Conservation (phyloP, 2,113 vertebrate species). For the Actenoides hombroni region DNA sequence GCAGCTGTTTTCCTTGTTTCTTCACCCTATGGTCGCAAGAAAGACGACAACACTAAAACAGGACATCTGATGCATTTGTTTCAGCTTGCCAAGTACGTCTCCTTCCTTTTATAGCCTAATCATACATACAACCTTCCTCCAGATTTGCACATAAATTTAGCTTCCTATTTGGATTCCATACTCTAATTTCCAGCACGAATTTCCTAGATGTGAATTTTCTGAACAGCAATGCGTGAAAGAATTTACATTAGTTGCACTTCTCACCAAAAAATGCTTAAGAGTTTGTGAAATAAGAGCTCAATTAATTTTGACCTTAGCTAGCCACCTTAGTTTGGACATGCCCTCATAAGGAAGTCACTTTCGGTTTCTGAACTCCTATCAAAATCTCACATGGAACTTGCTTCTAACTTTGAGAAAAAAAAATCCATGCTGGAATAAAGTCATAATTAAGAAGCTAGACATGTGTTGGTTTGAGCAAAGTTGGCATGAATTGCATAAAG, state of each 20-base stretch:
- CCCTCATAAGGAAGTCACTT: neutral
- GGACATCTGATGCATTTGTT: neutral
- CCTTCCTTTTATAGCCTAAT: neutral
- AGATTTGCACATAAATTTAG: neutral
- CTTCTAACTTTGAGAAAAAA: neutral
- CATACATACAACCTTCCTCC: neutral
- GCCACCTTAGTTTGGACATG: neutral
- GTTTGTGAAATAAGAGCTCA: neutral
- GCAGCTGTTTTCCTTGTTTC: neutral
- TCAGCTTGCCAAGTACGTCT: neutral
- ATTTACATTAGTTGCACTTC: neutral
- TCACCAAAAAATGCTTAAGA: neutral
- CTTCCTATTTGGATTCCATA: neutral
- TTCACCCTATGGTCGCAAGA: rapidly evolving
- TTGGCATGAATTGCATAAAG: neutral
- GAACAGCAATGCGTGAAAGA: neutral
- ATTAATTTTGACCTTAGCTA: neutral
- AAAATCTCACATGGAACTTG: neutral
- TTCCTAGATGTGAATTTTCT: neutral
- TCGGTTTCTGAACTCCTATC: neutral
- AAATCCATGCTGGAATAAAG: neutral
- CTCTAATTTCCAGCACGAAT: neutral
- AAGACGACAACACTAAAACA: neutral
- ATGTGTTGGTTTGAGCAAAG: neutral
- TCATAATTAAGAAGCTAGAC: neutral